These are phyloP conservation scores for Poeciliopsis gracilis DNA, from an alignment of 2,797 vertebrate species.

Conservation along the genomic window DNA sequence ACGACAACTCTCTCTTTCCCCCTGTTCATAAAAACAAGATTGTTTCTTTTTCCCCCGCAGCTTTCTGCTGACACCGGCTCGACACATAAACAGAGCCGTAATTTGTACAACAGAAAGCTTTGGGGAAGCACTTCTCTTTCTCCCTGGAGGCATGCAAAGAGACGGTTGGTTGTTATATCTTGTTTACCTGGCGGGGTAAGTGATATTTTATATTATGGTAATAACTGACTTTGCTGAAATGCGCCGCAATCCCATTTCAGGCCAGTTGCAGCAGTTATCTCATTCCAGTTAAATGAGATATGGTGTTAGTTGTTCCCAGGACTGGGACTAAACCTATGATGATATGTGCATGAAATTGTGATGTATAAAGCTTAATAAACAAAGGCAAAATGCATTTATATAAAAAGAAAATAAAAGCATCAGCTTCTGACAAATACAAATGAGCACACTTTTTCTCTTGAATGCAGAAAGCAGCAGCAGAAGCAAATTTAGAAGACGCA, in stretches of 20 bases:
- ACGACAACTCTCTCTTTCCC: constrained; percentile 58
- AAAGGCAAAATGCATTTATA: constrained; percentile 18
- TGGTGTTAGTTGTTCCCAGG: constrained; percentile 40
- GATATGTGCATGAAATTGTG: constrained; percentile 23
- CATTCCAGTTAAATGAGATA: constrained; percentile 48
- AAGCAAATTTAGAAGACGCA: constrained; percentile 34
- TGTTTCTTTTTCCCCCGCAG: constrained; percentile 59
- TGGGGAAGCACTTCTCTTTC: constrained; percentile 57
- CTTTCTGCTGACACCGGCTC: constrained; percentile 75
- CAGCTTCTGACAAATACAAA: background rate
- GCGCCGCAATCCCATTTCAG: constrained; percentile 59
- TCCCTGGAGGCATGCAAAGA: constrained; percentile 62
- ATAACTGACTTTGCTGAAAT: constrained; percentile 69
- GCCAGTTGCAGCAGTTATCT: constrained; percentile 37
- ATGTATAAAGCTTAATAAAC: constrained; percentile 20
- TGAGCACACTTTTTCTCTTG: background rate
- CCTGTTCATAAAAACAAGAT: constrained; percentile 76
- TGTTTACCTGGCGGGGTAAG: constrained; percentile 75
- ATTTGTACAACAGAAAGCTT: constrained; percentile 81
- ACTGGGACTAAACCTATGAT: constrained; percentile 29
- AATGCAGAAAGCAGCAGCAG: constrained; percentile 1
- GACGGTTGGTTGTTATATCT: constrained; percentile 74
- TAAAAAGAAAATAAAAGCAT: constrained; percentile 13
- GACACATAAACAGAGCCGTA: constrained; percentile 78
- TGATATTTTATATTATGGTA: constrained; percentile 73